Percentiles rank a stretch among this genome's conserved stretches.
These are phyloP conservation scores for Vollenhovia emeryi DNA, from an alignment of 1,140 invertebrate species.

Conservation along the genomic window DNA sequence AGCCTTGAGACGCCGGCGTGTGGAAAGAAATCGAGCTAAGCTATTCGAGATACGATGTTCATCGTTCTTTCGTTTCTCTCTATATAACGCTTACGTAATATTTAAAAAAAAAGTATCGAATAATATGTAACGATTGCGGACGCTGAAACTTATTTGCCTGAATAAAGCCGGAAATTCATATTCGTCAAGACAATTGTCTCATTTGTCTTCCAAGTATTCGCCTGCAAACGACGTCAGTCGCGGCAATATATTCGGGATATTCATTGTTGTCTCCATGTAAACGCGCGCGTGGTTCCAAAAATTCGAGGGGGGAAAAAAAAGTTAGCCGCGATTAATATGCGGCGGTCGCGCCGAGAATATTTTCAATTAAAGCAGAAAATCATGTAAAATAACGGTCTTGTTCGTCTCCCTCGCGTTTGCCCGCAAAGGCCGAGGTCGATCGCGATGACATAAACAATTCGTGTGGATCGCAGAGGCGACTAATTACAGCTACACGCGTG, in stretches of 20 bases:
- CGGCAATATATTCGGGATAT: slow-evolving; percentile 6
- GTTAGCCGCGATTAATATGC: not conserved
- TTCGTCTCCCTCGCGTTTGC: not conserved
- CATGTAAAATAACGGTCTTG: not conserved
- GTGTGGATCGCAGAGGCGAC: not conserved
- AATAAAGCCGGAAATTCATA: not conserved
- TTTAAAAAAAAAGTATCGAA: not conserved
- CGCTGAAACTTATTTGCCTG: not conserved
- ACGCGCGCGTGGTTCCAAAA: not conserved
- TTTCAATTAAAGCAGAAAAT: not conserved
- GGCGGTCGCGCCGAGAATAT: not conserved
- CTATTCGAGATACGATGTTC: not conserved
- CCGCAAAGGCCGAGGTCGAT: not conserved
- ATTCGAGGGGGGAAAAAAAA: slow-evolving; percentile 20
- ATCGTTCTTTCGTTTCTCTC: not conserved
- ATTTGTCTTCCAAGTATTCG: not conserved
- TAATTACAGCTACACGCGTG: slow-evolving; percentile 32
- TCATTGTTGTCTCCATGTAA: not conserved
- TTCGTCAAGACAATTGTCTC: not conserved
- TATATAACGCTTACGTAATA: not conserved
- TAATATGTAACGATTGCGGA: not conserved
- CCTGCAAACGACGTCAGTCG: not conserved
- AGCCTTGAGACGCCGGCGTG: not conserved
- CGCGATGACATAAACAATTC: slow-evolving; percentile 43
- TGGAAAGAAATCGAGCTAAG: not conserved